Evolutionary conservation across 2,888 invertebrate genomes (phyloP).

Genomic region (Apodemia mormo): DNA sequence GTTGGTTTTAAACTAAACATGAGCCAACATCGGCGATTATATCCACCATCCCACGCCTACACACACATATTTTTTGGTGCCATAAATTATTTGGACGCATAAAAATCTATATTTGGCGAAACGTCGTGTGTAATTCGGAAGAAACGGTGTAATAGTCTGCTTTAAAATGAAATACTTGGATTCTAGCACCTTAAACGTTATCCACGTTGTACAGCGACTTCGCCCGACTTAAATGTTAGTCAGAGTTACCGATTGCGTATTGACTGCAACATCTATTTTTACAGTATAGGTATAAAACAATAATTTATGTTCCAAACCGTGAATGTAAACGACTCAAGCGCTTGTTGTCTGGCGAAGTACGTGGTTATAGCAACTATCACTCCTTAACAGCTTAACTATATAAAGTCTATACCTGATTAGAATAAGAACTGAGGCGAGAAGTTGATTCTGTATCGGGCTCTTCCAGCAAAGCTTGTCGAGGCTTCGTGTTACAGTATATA

Average conservation of each 20-base stretch:
- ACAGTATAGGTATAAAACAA: too few relatives aligned
- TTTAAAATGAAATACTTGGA: conserved; percentile 16
- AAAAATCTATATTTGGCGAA: conserved; percentile 11
- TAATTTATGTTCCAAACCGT: background rate
- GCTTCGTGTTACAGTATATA: too few relatives aligned
- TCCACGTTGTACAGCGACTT: background rate
- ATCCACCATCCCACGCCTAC: background rate
- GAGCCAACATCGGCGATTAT: background rate
- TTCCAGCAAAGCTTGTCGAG: too few relatives aligned
- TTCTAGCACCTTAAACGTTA: background rate
- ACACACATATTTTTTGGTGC: background rate
- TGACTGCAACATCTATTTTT: background rate
- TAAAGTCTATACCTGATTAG: too few relatives aligned
- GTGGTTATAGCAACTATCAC: background rate
- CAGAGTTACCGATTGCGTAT: background rate
- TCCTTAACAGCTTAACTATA: too few relatives aligned
- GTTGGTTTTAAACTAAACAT: background rate
- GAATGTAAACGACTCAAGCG: background rate
- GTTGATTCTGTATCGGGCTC: too few relatives aligned
- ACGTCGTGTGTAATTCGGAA: conserved; percentile 5
- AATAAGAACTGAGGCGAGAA: too few relatives aligned
- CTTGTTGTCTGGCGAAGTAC: background rate
- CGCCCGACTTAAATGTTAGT: background rate
- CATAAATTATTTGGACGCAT: conserved; percentile 7
- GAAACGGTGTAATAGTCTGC: background rate